Conservation (phyloP, 2,797 vertebrate species). For the Scolopax rusticola region DNA sequence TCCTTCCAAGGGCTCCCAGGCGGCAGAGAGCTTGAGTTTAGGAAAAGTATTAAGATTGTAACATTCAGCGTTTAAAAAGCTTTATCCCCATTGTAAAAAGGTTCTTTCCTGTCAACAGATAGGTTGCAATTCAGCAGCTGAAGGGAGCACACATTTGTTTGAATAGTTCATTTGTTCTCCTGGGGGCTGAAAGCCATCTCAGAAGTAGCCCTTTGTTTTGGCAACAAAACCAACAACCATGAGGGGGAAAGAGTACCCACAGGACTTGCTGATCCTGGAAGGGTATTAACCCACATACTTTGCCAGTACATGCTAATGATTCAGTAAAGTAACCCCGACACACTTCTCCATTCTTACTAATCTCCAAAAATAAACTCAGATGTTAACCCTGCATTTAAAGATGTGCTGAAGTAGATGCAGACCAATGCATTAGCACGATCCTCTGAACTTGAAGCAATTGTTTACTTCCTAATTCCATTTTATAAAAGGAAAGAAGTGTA, state of each 20-base stretch:
- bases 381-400: not conserved
- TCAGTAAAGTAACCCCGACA: fast-evolving
- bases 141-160: constrained; percentile 3
- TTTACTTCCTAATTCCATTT: not conserved
- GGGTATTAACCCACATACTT: not conserved
- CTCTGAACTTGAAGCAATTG: not conserved
- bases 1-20: not conserved
- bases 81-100: not conserved
- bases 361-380: not conserved
- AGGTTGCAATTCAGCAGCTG: not conserved
- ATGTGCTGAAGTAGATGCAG: not conserved
- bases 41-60: not conserved
- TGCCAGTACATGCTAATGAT: not conserved
- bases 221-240: not conserved
- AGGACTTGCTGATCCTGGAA: not conserved
- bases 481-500: not conserved
- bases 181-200: not conserved
- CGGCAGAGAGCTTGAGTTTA: not conserved
- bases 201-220: not conserved
- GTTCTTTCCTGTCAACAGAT: not conserved
- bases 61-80: not conserved
- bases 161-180: constrained; percentile 5
- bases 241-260: not conserved
- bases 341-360: not conserved
- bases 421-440: not conserved